phyloP scores from a whole-genome alignment of 1,140 invertebrate species.

The Armadillidium nasatum region DNA sequence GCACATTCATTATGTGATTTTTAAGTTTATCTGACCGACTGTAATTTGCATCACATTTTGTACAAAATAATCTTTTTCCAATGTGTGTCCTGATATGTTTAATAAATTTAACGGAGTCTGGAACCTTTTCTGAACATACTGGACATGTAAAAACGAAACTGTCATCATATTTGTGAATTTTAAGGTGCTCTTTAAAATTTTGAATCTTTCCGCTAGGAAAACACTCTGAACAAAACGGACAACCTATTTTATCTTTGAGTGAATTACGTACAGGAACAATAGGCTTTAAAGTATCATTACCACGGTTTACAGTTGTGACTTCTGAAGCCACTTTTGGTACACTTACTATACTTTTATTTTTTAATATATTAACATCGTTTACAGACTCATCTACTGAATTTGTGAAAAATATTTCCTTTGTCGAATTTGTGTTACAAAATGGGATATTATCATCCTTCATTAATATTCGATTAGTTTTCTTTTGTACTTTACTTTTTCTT shows the following conservation, averaged over 20 bases:
- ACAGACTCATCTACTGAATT: too few relatives aligned
- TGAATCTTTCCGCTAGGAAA: not conserved
- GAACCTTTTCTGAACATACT: not conserved
- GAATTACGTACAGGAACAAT: too few relatives aligned
- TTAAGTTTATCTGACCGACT: not conserved
- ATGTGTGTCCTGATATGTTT: not conserved
- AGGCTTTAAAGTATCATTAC: too few relatives aligned
- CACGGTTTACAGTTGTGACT: too few relatives aligned
- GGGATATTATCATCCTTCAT: constrained; percentile 27
- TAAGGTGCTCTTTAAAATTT: not conserved
- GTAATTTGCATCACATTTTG: not conserved
- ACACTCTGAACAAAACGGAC: not conserved
- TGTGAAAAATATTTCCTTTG: too few relatives aligned
- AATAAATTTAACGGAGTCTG: not conserved
- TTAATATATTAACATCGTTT: too few relatives aligned
- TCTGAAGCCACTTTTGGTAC: too few relatives aligned
- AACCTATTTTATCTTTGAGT: not conserved
- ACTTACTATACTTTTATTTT: too few relatives aligned
- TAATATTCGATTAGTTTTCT: constrained; percentile 40
- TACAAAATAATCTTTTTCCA: constrained; percentile 1
- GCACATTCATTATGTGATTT: not conserved
- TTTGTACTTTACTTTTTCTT: constrained; percentile 41
- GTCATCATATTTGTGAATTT: not conserved
- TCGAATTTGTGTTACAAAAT: too few relatives aligned
- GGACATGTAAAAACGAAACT: not conserved